Conservation (phyloP, 1,140 invertebrate genomes). For the Belonocnema kinseyi region DNA sequence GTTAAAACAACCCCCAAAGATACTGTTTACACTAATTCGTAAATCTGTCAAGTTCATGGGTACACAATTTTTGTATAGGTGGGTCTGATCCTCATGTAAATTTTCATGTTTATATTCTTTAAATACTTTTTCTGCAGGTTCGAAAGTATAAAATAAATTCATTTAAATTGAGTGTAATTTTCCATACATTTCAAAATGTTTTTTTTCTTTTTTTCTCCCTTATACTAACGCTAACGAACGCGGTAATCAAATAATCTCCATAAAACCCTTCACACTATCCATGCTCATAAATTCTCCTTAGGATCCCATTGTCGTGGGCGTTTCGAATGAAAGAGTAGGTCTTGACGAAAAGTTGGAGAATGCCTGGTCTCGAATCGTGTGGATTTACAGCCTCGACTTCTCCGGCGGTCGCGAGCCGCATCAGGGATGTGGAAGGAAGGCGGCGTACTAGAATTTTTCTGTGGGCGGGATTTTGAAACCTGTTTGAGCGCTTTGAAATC, state of each 20-base stretch:
- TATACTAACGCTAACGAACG: too few relatives aligned
- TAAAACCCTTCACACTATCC: background rate
- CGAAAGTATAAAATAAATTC: too few relatives aligned
- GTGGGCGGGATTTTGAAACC: conserved; percentile 75
- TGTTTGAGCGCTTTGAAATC: conserved; percentile 74
- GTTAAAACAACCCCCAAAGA: too few relatives aligned
- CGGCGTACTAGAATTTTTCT: conserved; percentile 67
- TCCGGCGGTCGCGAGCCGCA: conserved; percentile 31
- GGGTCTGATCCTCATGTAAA: too few relatives aligned
- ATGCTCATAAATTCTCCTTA: background rate
- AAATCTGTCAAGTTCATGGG: too few relatives aligned
- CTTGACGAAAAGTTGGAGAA: conserved; percentile 55
- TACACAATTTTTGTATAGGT: too few relatives aligned
- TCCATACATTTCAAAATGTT: too few relatives aligned
- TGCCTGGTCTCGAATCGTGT: conserved; percentile 40
- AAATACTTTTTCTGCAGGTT: too few relatives aligned
- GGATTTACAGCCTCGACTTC: conserved; percentile 45
- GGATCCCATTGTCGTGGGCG: conserved; percentile 31
- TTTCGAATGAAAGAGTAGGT: conserved; percentile 22
- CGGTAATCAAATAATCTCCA: background rate
- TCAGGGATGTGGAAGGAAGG: background rate
- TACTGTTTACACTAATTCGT: too few relatives aligned
- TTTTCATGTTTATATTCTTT: too few relatives aligned
- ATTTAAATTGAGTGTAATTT: too few relatives aligned
- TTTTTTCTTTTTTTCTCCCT: too few relatives aligned